Base-by-base conservation (phyloP, 2,113 vertebrate genomes). In the Dasyprocta punctata region DNA sequence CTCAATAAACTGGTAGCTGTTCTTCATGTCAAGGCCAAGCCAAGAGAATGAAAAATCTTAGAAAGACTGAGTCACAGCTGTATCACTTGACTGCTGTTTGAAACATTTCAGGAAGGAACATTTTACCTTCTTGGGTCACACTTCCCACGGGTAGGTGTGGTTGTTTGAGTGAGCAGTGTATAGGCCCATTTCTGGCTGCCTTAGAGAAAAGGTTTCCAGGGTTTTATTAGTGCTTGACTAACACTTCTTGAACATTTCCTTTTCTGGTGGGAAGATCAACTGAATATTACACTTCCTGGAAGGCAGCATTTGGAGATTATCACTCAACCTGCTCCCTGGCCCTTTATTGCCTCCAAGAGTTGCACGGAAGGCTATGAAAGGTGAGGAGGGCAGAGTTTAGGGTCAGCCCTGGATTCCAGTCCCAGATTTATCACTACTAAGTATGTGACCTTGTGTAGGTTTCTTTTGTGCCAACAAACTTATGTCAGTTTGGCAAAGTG, bases 61-160 rank as follows among this genome's bases (percentile, higher is more conserved):
- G 73, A 56, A 61, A 91, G 61, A 54, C 24, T 28, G 4, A 54
- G 44, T 78, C 54, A 33, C 2, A 49, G 73, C 71, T 80, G 33
- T 61, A 11, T 5, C 2, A 7, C 83, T 17, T 13, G 24, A 28
- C 16, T 56, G 38, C 10, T 1, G 0, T 60, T 60, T 33, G 1
- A 1, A 33, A 12, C 6, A 4, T 49, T 36, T 80, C n/a, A 12
- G 5, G 38, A 56, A 22, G 49, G 58, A 47, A 11, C 14, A 1
- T 49, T 49, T 36, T 58, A 7, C 47, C 47, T 30, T 54, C 20
- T 33, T 7, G 73, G 54, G 63, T 41, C 61, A 67, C n/a, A 1
- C 33, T 81, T 47, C 44, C 33, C 20, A 12, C 17, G 52, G 26
- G 41, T 22, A 28, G 17, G 44, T n/a, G 69, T 41, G 65, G 54